phyloP scores from a whole-genome alignment of 2,113 vertebrate species.

The Amphiprion percula region DNA sequence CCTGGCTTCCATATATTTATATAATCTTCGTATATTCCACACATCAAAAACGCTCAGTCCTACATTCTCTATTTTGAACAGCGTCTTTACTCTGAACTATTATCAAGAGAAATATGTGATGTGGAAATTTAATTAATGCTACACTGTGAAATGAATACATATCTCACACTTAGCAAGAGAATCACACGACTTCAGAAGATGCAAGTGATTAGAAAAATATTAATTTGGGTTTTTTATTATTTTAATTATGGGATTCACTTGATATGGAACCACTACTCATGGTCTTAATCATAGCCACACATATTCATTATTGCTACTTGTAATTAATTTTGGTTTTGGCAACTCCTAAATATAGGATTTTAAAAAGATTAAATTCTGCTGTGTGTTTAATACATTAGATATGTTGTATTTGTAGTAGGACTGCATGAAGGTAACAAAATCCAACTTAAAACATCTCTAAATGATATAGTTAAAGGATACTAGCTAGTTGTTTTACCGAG shows the following conservation, averaged over 20 bases:
- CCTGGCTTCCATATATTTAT: too few relatives aligned
- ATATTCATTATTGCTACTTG: not conserved
- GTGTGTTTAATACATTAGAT: not conserved
- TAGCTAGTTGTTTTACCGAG: too few relatives aligned
- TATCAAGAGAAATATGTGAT: not conserved
- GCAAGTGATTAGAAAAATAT: conserved; percentile 3
- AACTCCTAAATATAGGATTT: not conserved
- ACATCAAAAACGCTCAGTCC: not conserved
- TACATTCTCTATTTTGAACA: not conserved
- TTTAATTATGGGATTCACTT: not conserved
- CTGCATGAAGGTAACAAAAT: not conserved
- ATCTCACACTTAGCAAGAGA: not conserved
- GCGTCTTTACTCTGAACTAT: not conserved
- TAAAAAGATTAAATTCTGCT: not conserved
- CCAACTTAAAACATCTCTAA: not conserved
- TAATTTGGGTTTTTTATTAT: not conserved
- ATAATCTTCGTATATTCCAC: not conserved
- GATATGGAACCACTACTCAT: not conserved
- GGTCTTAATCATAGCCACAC: not conserved
- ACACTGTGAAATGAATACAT: not conserved
- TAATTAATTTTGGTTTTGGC: conserved; percentile 8
- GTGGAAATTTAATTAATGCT: not conserved
- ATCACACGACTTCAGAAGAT: not conserved
- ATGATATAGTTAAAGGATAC: too few relatives aligned
- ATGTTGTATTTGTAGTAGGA: too few relatives aligned